Evolutionary conservation across 1,140 invertebrate species (phyloP), one percentile per base, ranked within the genome.

Genomic region (Oscheius sp.): DNA sequence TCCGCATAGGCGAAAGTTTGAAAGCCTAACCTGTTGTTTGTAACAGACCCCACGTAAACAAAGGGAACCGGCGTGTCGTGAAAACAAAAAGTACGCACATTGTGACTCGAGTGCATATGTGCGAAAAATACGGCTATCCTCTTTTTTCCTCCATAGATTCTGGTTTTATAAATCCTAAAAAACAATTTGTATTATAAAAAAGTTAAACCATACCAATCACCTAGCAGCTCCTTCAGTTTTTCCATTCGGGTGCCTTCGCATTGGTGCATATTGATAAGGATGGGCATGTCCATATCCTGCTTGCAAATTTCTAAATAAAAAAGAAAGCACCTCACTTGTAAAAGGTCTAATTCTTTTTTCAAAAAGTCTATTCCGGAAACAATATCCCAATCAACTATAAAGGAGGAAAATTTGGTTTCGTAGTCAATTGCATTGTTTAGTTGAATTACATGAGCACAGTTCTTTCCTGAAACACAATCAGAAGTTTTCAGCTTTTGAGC

Each of bases 391-490:
- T 67, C 62, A 18, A 62, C 72, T 23, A 74, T 55, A 2, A 74
- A 29, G 2, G 65, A 68, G 13, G 64, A 34, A 20, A 74, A 68
- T 10, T 32, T 18, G 7, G 36, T 59, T 26, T 74, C 65, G 45
- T 68, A 74, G 45, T 74, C 72, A 31, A 74, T 62, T n/a, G 72
- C 72, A 49, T 74, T 74, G 28, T 74, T 74, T 13, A 74, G 38
- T 61, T 74, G 72, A 29, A 74, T 74, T 0, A 74, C 45, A 29
- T 59, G 49, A 45, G 63, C 72, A 46, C 72, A 74, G 3, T 34
- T 10, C 49, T 67, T 61, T 18, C 72, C 72, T 74, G 36, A 49
- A 55, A 61, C 29, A 23, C 15, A 28, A 64, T 1, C 35, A 3
- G 4, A 28, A 23, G 28, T 23, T 15, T 23, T 28, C 20, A 7